Conservation (phyloP, 1,140 invertebrate genomes). For the Caenorhabditis latens region DNA sequence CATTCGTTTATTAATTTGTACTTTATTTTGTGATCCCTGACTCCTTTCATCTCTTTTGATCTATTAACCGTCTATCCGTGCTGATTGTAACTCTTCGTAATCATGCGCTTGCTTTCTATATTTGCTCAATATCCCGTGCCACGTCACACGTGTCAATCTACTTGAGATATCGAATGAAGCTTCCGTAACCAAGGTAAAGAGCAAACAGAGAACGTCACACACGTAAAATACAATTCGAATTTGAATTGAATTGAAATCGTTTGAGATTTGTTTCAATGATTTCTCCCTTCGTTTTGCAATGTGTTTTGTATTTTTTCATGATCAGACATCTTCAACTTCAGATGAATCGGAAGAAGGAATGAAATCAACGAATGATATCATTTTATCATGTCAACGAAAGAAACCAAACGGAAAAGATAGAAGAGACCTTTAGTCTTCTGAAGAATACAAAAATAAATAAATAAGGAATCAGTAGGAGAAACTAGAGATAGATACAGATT, state of each 20-base stretch:
- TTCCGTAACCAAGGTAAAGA: neutral
- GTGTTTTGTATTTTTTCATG: neutral
- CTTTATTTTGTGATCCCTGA: conserved; percentile 38
- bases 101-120: neutral
- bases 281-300: neutral
- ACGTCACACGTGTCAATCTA: conserved; percentile 44
- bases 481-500: neutral
- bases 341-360: conserved; percentile 18
- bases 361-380: conserved; percentile 27
- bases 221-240: neutral
- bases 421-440: conserved; percentile 11
- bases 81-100: neutral
- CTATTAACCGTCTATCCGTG: neutral
- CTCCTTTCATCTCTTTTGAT: neutral
- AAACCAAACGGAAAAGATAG: neutral
- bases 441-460: too few relatives aligned
- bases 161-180: neutral
- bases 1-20: neutral
- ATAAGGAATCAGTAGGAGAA: neutral
- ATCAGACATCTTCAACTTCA: conserved; percentile 50
- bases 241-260: neutral
- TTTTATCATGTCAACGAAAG: conserved; percentile 16
- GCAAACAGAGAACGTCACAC: conserved; percentile 21
- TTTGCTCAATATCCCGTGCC: conserved; percentile 47
- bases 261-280: neutral